Conservation (phyloP, 2,888 invertebrate species). For the Drosophila lutescens region DNA sequence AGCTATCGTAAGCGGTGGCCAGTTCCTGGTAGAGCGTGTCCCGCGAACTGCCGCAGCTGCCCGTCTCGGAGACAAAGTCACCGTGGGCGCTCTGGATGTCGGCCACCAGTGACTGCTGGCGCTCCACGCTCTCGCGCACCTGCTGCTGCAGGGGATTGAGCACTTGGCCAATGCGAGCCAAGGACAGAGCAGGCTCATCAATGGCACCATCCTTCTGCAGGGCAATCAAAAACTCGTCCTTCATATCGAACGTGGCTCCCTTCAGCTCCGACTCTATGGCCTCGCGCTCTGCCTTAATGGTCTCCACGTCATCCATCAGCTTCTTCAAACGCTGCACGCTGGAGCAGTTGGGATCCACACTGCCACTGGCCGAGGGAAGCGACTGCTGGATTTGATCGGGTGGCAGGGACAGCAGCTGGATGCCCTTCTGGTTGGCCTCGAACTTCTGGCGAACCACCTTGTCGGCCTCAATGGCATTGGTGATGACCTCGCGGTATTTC, state of each 20-base stretch:
- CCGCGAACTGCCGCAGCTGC: constrained; percentile 87
- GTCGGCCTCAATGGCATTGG: constrained; percentile 94
- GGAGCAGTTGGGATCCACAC: constrained; percentile 86
- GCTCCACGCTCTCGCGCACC: constrained; percentile 90
- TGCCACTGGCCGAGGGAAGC: constrained; percentile 88
- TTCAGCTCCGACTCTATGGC: constrained; percentile 94
- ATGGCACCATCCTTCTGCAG: constrained; percentile 91
- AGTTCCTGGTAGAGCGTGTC: constrained; percentile 93
- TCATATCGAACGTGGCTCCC: constrained; percentile 92
- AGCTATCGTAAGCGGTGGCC: constrained; percentile 96
- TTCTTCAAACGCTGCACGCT: constrained; percentile 88
- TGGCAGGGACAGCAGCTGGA: constrained; percentile 92
- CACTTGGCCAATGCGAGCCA: constrained; percentile 89
- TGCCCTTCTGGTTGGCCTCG: constrained; percentile 89
- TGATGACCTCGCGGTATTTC: constrained; percentile 96
- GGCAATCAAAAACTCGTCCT: constrained; percentile 90
- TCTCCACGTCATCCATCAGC: constrained; percentile 93
- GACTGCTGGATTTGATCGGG: constrained; percentile 89
- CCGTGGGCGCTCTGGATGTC: constrained; percentile 87
- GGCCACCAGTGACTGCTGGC: constrained; percentile 89
- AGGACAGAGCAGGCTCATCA: constrained; percentile 90
- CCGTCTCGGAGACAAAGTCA: constrained; percentile 86
- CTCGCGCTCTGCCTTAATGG: constrained; percentile 94
- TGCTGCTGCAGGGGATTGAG: constrained; percentile 92
- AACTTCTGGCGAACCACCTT: constrained; percentile 94